Evolutionary conservation across 2,797 vertebrate species (phyloP), one percentile per base, ranked within the genome.

Genomic region (Peromyscus melanophrys): DNA sequence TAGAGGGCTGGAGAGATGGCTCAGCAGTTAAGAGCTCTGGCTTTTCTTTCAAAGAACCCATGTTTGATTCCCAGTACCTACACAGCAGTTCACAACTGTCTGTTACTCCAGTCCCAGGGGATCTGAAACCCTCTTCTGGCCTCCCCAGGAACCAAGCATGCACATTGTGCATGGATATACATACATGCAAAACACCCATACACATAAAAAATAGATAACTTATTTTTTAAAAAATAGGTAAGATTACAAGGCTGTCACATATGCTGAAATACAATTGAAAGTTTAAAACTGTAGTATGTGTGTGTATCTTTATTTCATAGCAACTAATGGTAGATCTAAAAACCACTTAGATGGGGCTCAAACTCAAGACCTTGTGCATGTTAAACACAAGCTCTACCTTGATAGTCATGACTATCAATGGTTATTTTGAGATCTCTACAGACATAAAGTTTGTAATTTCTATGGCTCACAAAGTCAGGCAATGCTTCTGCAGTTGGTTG

Each of bases 401-500:
- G 73, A 43, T 84, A 88, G n/a, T 65, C 27, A 83, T 84, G 34
- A 89, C 31, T 80, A 46, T 57, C 78, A 89, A 5, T 67, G 40
- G 46, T 87, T 84, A 80, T 87, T 90, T 86, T 84, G 65, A 89
- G 57, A 55, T 67, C 46, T 40, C 73, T 87, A 76, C 40, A 92
- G 21, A 84, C 31, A 73, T 61, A 31, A 86, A 90, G 55, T 78
- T 11, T 59, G 23, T 84, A 59, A 90, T 94, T 43, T 95, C 63
- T 78, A 12, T 73, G 57, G 21, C 1, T 59, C 46, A 89, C 10
- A 82, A 83, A 6, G 57, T 86, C 59, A 71, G 17, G 57, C 59
- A 65, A 27, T 55, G 69, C 91, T 75, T 75, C 37, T 59, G 77
- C 57, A 89, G 37, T 67, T 73, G 59, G n/a, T 75, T 87, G 52